phyloP scores from a whole-genome alignment of 2,797 vertebrate genomes.

The Glyptemys insculpta region DNA sequence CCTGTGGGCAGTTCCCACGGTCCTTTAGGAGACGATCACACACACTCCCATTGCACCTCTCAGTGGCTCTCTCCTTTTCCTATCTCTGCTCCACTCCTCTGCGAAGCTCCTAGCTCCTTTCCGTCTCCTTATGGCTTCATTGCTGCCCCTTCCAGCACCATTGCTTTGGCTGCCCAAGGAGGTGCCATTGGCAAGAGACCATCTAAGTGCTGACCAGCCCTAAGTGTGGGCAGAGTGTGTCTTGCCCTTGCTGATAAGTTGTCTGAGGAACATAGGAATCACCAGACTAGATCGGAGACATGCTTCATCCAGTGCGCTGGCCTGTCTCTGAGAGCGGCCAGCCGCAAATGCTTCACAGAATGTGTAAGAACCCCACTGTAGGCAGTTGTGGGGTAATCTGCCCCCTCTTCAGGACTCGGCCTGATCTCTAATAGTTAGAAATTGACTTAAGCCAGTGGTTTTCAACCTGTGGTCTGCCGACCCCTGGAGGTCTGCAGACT shows the following conservation, averaged over 20 bases:
- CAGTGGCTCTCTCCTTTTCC: not conserved
- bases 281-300: not conserved
- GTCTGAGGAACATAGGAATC: not conserved
- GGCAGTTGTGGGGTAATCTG: not conserved
- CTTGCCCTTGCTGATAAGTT: rapidly evolving
- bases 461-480: not conserved
- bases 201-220: not conserved
- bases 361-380: not conserved
- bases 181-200: not conserved
- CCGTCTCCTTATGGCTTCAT: not conserved
- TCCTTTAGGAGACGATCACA: not conserved
- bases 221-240: not conserved
- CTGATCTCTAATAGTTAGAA: not conserved
- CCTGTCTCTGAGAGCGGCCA: not conserved
- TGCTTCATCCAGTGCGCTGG: not conserved
- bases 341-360: not conserved
- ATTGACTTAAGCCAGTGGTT: rapidly evolving
- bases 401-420: not conserved
- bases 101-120: not conserved
- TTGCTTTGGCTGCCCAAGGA: not conserved
- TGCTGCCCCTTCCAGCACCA: conserved; percentile 3
- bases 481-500: not conserved
- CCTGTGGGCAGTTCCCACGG: not conserved
- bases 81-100: not conserved
- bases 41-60: not conserved